A percentile compares a stretch with the other conserved stretches of the same genome.
Conservation (phyloP, 2,888 invertebrate genomes). For the Diplazon laetatorius region DNA sequence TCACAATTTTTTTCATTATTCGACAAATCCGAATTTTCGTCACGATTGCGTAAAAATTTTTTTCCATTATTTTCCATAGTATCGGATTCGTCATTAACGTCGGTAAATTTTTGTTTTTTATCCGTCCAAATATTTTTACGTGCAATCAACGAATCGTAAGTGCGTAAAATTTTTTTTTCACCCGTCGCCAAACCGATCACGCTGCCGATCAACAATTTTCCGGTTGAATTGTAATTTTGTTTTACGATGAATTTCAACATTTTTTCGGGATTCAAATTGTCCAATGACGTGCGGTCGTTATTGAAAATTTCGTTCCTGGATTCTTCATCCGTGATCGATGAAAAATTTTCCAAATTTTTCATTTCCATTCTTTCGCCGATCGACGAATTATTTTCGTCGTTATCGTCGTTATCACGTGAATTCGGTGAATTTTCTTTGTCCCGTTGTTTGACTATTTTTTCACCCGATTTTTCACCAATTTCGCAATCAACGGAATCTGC, state of each 20-base stretch:
- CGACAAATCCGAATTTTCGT: background rate
- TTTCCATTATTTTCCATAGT: no score
- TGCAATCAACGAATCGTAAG: constrained; percentile 66
- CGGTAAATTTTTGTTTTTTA: no score
- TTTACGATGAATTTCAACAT: constrained; percentile 77
- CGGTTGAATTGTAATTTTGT: constrained; percentile 76
- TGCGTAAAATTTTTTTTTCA: constrained; percentile 71
- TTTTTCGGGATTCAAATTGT: constrained; percentile 76
- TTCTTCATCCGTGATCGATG: background rate
- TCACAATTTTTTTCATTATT: no score
- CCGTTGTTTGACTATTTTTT: no score
- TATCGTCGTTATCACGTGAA: no score
- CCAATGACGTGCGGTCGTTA: no score
- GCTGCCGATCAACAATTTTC: constrained; percentile 77
- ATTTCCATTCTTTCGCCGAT: background rate
- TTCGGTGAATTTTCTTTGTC: constrained; percentile 12
- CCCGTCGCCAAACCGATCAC: constrained; percentile 77
- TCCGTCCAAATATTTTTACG: constrained; percentile 39
- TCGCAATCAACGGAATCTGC: background rate
- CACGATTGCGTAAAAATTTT: no score
- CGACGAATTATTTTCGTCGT: background rate
- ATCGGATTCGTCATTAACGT: no score
- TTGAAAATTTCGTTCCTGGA: background rate
- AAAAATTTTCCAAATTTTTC: background rate
- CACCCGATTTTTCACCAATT: no score